Base-by-base conservation (phyloP, 2,113 vertebrate species). In the Chelonoidis abingdonii region DNA sequence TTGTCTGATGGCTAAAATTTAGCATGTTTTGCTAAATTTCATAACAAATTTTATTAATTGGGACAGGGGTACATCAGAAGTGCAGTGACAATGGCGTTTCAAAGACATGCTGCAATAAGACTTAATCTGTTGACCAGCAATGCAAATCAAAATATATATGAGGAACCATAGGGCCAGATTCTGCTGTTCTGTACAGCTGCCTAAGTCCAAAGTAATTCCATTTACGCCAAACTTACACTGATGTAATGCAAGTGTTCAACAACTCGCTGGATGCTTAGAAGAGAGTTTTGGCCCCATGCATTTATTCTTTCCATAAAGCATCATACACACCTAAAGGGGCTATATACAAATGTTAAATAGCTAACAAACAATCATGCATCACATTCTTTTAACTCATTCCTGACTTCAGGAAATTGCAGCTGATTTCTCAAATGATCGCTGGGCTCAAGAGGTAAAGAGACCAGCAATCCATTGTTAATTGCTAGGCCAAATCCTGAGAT, bases 181-280 rank as follows among this genome's bases (percentile, higher is more conserved):
- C 85, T 97, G 90, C 90, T 96, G 91, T 96, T 93, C 87, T 86
- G 96, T 96, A 97, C 95, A 94, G 84, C 95, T 93, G 29, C 59
- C 59, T 62, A 62, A 14, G 1, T 35, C 53, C 41, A 87, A 89
- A 87, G 95, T 95, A 97, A 97, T 94, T 96, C 87, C 49, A 89
- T 80, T 92, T 94, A 93, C 85, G 93, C 78, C 87, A 93, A 92
- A 72, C 85, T 96, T 90, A 90, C 86, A 94, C 27, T 93, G 85
- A 88, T 76, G 83, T 84, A 78, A 86, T 80, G 89, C 80, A 96
- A 94, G 94, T 96, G 84, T 89, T 94, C 89, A 96, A 94, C 90
- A 93, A 83, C 65, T 95, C 3, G 0, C 89, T 87, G 85, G 95
- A 78, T 94, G 94, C 1, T 93, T 86, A 89, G 80, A 97, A 89